Conservation (phyloP, 2,888 invertebrate species). For the Yponomeuta cagnagella region DNA sequence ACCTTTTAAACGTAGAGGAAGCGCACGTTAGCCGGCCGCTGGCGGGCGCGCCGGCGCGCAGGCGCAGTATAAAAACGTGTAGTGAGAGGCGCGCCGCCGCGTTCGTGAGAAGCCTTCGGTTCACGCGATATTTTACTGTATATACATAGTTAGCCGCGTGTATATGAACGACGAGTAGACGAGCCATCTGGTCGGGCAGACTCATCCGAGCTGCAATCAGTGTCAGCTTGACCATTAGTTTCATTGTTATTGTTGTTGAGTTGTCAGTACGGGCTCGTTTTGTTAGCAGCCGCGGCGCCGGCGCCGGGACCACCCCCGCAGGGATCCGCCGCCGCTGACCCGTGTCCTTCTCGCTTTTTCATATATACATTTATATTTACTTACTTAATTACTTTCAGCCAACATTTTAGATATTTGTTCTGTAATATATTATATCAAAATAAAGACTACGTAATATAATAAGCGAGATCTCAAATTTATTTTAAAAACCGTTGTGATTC, state of each 20-base stretch:
- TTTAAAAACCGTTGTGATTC: constrained; percentile 70
- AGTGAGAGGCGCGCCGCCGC: constrained; percentile 67
- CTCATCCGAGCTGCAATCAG: constrained; percentile 67
- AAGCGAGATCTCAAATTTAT: constrained; percentile 76
- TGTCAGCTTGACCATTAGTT: constrained; percentile 67
- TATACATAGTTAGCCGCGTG: constrained; percentile 70
- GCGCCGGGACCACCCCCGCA: constrained; percentile 20
- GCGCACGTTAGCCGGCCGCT: constrained; percentile 72
- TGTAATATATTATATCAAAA: constrained; percentile 61
- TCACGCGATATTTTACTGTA: constrained; percentile 66
- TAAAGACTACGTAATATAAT: constrained; percentile 75
- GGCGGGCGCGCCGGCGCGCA: constrained; percentile 53
- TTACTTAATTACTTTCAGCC: constrained; percentile 49
- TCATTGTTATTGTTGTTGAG: constrained; percentile 63
- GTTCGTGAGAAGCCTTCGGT: constrained; percentile 75
- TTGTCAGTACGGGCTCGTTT: constrained; percentile 55
- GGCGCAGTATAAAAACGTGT: constrained; percentile 51
- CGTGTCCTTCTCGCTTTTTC: constrained; percentile 58
- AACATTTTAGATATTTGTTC: constrained; percentile 70
- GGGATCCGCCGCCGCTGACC: constrained; percentile 20
- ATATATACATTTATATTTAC: constrained; percentile 55
- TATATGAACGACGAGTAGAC: constrained; percentile 15
- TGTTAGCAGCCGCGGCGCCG: constrained; percentile 36
- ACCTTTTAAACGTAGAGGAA: constrained; percentile 70
- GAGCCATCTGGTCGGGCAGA: constrained; percentile 71